phyloP scores from a whole-genome alignment of 2,797 vertebrate genomes.

The Valencia hispanica region DNA sequence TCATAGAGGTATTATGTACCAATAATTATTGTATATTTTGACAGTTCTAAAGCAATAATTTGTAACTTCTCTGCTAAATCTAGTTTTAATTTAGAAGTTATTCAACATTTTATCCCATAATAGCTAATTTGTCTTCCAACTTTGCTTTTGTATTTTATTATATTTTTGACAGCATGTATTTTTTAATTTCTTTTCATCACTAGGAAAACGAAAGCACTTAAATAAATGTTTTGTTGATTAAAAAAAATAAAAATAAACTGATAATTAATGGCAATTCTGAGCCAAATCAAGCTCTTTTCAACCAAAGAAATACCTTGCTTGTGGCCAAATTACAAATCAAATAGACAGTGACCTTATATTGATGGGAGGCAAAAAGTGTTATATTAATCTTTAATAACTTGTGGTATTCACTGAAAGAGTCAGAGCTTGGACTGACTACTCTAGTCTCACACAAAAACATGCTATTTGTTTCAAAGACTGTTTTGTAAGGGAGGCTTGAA shows the following conservation, averaged over 20 bases:
- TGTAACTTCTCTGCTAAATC: neutral
- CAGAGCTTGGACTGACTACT: conserved; percentile 20
- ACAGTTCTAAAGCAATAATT: neutral
- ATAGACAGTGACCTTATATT: conserved; percentile 30
- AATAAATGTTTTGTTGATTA: conserved; percentile 14
- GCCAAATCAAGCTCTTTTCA: conserved; percentile 38
- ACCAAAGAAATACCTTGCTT: conserved; percentile 8
- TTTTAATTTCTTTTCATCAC: neutral
- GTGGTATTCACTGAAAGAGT: conserved; percentile 12
- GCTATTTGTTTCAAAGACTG: conserved; percentile 4
- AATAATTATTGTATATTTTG: too few species aligned
- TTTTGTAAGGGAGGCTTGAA: conserved; percentile 9
- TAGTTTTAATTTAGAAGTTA: neutral
- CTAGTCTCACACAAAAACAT: conserved; percentile 24
- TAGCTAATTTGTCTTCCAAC: neutral
- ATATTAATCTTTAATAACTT: conserved; percentile 20
- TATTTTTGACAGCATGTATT: neutral
- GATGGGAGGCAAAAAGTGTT: too few species aligned
- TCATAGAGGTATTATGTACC: too few species aligned
- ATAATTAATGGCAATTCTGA: conserved; percentile 22
- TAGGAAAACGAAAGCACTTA: conserved; percentile 9
- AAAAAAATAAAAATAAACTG: conserved; percentile 20
- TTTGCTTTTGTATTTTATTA: neutral
- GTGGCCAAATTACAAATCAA: conserved; percentile 35
- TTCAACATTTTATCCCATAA: neutral